Base-by-base conservation (phyloP, 2,113 vertebrate species). In the Apeltes quadracus region DNA sequence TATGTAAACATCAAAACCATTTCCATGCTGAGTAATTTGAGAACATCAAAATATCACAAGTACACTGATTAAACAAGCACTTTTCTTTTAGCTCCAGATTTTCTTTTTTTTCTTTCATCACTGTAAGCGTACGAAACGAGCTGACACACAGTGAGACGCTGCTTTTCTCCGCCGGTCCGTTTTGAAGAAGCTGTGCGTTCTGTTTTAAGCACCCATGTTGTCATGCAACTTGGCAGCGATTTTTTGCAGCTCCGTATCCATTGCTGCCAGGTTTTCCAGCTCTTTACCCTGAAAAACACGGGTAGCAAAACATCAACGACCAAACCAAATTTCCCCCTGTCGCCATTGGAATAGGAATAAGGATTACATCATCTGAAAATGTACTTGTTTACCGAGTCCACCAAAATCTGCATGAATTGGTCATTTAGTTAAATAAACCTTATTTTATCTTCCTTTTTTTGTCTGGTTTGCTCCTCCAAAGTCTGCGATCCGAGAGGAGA, bases 171-270 rank as follows among this genome's bases (percentile, higher is more conserved):
- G 29, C 74, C 29, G 51, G 4, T 12, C 5, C 50, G 61, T 48
- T 55, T 20, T 46, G 2, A 53, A 38, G 41, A 75, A 10, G 23
- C 88, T 76, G 85, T 76, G 59, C 41, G 3, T 61, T 44, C 7
- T 20, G 10, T 41, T 0, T 86, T 57, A 80, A 51, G 95, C 84
- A 90, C 81, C 7, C 6, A 7, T 86, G 36, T 92, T 94, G 43
- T 90, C 92, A 68, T 94, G 94, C 73, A 97, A 89, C 65, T 95
- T 95, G 84, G 95, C 89, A 2, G 95, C 94, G 55, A 97, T 96
- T 79, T 95, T 95, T 93, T 97, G 95, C 81, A 98, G 84, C 82
- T 97, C 96, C 90, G 93, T 78, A 73, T 99, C 96, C 95, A 97
- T 96, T 0, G 93, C 93, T 4, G 95, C 95, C 25, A 98, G 87